Conservation (phyloP, 92 coral and sea anemone genomes). For the Palythoa grandis region DNA sequence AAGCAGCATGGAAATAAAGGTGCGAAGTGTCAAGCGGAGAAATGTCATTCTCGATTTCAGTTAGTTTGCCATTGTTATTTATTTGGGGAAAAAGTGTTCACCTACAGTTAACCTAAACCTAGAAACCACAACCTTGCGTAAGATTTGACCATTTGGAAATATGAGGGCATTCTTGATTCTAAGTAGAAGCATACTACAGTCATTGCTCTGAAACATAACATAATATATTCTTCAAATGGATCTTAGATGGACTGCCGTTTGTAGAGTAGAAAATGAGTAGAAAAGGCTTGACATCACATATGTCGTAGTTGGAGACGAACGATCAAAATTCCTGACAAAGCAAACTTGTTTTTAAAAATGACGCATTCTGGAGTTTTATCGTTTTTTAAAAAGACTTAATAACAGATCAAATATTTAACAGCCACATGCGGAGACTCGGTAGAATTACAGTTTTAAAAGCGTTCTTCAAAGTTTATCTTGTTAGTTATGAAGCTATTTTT, state of each 20-base stretch:
- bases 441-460: too few relatives aligned
- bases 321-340: not conserved
- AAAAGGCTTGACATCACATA: not conserved
- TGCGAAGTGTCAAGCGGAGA: conserved; percentile 25
- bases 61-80: not conserved
- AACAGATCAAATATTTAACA: not conserved
- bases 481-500: not conserved
- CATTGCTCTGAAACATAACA: too few relatives aligned
- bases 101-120: not conserved
- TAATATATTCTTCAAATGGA: not conserved
- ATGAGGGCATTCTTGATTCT: not conserved
- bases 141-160: not conserved
- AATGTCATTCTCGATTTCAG: not conserved
- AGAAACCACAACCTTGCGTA: not conserved
- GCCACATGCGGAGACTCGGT: not conserved
- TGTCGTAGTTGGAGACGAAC: not conserved
- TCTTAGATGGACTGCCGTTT: too few relatives aligned
- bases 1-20: conserved; percentile 37
- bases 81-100: not conserved
- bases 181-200: not conserved
- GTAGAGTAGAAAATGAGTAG: too few relatives aligned
- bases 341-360: not conserved
- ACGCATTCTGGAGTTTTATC: not conserved
- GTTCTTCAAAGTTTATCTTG: not conserved
- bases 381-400: not conserved